Evolutionary conservation across 1,140 invertebrate species (phyloP).

Genomic region (Microvelia longipes): DNA sequence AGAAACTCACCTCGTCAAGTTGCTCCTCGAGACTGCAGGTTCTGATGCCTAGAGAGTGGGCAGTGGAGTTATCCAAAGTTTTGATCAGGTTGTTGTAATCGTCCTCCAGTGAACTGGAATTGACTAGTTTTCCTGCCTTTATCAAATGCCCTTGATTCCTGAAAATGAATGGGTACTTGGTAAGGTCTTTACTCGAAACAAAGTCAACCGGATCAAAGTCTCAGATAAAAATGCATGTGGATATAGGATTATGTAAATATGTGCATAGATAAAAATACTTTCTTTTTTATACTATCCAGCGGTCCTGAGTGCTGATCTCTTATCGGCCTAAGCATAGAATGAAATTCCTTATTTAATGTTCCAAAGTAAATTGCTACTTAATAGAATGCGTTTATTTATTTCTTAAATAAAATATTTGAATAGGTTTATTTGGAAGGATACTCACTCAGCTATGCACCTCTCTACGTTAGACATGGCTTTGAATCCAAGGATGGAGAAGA

Average conservation of each 20-base stretch:
- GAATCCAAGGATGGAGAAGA: slow-evolving; percentile 76
- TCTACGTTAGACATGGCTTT: slow-evolving; percentile 68
- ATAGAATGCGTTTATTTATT: not conserved
- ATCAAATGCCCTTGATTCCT: not conserved
- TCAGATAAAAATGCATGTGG: not conserved
- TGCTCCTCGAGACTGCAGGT: slow-evolving; percentile 51
- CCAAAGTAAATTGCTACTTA: not conserved
- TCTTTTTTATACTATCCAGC: no score
- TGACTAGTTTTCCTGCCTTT: not conserved
- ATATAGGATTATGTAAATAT: no score
- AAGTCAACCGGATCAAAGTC: not conserved
- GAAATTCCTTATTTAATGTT: no score
- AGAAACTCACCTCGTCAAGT: slow-evolving; percentile 49
- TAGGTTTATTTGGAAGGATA: no score
- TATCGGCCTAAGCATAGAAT: no score
- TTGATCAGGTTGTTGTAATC: not conserved
- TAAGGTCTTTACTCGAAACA: not conserved
- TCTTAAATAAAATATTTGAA: not conserved
- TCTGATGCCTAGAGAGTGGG: slow-evolving; percentile 28
- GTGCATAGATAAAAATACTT: no score
- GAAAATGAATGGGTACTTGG: no score
- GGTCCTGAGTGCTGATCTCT: no score
- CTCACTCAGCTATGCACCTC: slow-evolving; percentile 57
- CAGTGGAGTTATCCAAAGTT: slow-evolving; percentile 1
- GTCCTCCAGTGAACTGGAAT: not conserved